Base-by-base conservation (phyloP, 2,113 vertebrate species). In the Centrocercus urophasianus region DNA sequence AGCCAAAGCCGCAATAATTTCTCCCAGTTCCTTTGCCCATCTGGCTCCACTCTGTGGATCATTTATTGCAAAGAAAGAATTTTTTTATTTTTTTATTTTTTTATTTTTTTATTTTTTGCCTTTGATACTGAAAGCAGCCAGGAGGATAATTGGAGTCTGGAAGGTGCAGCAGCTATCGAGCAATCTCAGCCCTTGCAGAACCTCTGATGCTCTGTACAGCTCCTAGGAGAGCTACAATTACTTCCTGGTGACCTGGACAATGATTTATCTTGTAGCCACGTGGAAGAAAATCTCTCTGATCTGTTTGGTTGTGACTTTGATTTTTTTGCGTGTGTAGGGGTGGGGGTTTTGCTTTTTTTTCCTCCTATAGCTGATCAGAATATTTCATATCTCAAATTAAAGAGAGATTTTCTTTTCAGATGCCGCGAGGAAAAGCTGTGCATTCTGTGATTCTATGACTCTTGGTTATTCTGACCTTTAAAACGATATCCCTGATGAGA, bases 241-340 rank as follows among this genome's bases (percentile, higher is more conserved):
- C 81, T 65, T 4, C 82, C 56, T 71, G 24, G 83, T 80, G 75
- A 38, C 36, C 71, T 52, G 75, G 65, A 47, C 47, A 28, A n/a
- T 65, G 79, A 67, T 69, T 75, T 74, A 80, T 90, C 69, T 81
- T 36, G 59, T 10, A 61, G 59, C 66, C 86, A 76, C n/a, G 21
- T 79, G 57, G 90, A 93, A 96, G 90, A 85, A 90, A 88, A 92
- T 69, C 52, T 77, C 83, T 96, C 77, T 79, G 28, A 83, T 89
- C 54, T 64, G n/a, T 2, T 60, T 11, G 36, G 61, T 63, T 63
- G 61, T 40, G 61, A n/a, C 27, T 40, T 59, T 59, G 32, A 13
- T 59, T 22, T 64, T 64, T 64, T 18, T n/a, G 30, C 11, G 30
- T 20, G 56, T 20, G 30, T 38, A 38, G 30, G 57, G 11, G 19